Percentiles rank a stretch among this genome's conserved stretches.
phyloP scores from a whole-genome alignment of 2,113 vertebrate genomes.

The Megatriorchis doriae region DNA sequence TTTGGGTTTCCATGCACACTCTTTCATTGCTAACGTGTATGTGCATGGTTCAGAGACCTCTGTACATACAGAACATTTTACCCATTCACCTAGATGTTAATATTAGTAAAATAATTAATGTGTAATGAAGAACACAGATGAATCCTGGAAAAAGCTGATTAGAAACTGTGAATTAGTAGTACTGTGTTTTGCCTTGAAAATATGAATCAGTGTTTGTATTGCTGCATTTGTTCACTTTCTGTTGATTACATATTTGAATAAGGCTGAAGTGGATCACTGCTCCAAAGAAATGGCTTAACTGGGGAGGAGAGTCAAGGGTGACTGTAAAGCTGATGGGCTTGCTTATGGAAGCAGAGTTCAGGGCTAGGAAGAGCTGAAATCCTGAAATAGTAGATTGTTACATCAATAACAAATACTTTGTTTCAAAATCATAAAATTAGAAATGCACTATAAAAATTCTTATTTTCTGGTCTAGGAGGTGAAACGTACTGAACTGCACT shows the following conservation, averaged over 20 bases:
- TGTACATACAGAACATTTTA: not conserved
- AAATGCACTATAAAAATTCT: not conserved
- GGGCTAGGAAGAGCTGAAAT: not conserved
- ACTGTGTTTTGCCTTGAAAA: not conserved
- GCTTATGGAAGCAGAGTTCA: not conserved
- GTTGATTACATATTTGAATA: not conserved
- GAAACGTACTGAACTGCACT: slow-evolving; percentile 79
- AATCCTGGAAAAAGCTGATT: not conserved
- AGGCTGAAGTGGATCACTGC: not conserved
- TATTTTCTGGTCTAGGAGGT: slow-evolving; percentile 56
- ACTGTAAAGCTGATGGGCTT: not conserved
- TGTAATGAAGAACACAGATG: not conserved
- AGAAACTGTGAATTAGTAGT: not conserved
- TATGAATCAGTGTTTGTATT: not conserved
- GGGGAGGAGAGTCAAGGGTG: not conserved
- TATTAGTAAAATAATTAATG: not conserved
- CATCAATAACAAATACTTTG: not conserved
- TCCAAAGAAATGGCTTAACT: not conserved
- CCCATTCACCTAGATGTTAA: not conserved
- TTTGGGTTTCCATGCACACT: not conserved
- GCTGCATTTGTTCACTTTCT: not conserved
- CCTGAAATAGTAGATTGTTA: not conserved
- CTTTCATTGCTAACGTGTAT: not conserved
- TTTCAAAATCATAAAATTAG: not conserved
- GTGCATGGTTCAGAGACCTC: not conserved